Evolutionary conservation across 2,113 vertebrate species (phyloP), one percentile per base, ranked within the genome.

Genomic region (Dryoscopus gambensis): DNA sequence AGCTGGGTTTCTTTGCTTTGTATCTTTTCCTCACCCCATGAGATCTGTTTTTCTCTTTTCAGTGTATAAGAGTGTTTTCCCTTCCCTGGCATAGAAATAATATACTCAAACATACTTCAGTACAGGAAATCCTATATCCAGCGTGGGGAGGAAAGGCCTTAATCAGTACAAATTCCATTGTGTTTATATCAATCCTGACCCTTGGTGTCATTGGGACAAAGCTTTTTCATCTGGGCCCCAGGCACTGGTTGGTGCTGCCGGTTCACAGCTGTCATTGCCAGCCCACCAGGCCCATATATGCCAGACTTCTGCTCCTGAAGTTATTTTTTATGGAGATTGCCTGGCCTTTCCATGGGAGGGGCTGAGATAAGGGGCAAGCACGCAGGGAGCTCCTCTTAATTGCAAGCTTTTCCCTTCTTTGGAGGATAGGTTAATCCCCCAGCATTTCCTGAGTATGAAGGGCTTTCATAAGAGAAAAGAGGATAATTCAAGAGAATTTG

Each of bases 151-250:
- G 95, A 96, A 96, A 69, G 77, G 88, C 90, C 95, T 90, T 96
- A 96, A 96, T 97, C 90, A 95, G 95, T 78, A 33, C 77, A 95
- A 95, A 97, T 95, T 97, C 95, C 96, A 71, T 95, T 94, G 90
- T 93, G 96, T 96, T 96, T 94, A 55, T 96, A 93, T 94, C 96
- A 82, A 31, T 84, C 31, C 86, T 97, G 96, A 94, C 93, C 95
- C 86, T 94, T 0, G 1, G 64, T 86, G 88, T 86, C 75, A 9
- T 40, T 69, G 49, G 90, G 80, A 92, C 65, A 68, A 74, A 95
- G 85, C 28, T 40, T 64, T 92, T 59, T 8, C 37, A 30, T 3
- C 52, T 71, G 95, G 64, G 88, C 90, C 93, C 71, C 96, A 88
- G 82, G 85, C 89, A 57, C 70, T 40, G 85, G 22, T 73, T 95